Evolutionary conservation across 1,140 invertebrate species (phyloP), one percentile per base, ranked within the genome.

Genomic region (Trichoplusia ni): DNA sequence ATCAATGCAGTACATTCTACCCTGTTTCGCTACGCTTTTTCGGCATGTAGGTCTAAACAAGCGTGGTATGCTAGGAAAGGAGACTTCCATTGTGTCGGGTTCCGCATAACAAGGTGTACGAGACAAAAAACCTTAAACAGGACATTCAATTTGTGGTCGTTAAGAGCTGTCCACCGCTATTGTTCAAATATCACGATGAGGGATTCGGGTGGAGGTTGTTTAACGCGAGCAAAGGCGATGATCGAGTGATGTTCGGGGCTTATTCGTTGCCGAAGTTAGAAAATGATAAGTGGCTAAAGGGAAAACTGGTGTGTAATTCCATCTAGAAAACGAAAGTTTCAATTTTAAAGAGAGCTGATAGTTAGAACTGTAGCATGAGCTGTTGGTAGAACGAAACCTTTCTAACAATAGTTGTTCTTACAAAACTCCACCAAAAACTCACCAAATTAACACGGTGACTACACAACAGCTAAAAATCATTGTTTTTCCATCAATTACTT

Each of bases 131-230:
- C 59, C n/a, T n/a, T 58, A 53, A 60, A 65, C 74, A 71, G 71
- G 69, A 79, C 69, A 77, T 83, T 83, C 77, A 81, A 84, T 81
- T 81, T 84, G 74, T 76, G 61, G 66, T 79, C 62, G 79, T 80
- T 80, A 78, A 71, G 59, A 67, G 59, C 67, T 69, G 79, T 75
- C 69, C 35, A 42, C 29, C 40, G 27, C 61, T 67, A 71, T 79
- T 81, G 76, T 84, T 65, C 73, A 63, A 68, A 56, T 66, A 61
- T 69, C 69, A 75, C 63, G 70, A 35, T 64, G 16, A 56, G 64
- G 47, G 2, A 18, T 58, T 4, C 37, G 13, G 51, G 19, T 11
- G 11, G 4, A 18, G 7, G 3, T 42, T 42, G 37, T 18, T 56
- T 42, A 13, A 9, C 4, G 25, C 53, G 38, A 42, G 14, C 49